Percentiles rank a stretch among this genome's conserved stretches.
These are phyloP conservation scores for Tricholaema leucomelas DNA, from an alignment of 2,113 vertebrate species.

Conservation along the genomic window DNA sequence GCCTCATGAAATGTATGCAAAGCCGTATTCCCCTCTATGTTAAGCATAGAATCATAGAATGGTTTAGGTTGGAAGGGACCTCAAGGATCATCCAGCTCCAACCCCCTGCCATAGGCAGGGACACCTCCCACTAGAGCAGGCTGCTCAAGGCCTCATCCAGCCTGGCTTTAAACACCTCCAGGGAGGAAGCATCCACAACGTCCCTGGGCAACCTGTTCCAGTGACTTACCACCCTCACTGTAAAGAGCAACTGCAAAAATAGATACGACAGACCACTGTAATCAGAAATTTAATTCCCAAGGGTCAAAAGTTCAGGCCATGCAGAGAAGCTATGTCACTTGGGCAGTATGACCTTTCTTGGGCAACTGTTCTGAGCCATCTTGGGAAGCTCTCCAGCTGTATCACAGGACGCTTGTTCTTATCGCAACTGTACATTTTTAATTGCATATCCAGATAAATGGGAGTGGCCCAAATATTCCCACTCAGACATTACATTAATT, in stretches of 20 bases:
- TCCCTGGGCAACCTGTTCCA: too few species aligned
- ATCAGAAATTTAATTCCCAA: background rate
- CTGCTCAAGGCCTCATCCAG: too few species aligned
- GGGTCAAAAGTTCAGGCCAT: background rate
- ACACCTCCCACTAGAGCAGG: too few species aligned
- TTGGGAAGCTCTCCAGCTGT: background rate
- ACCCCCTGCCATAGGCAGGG: too few species aligned
- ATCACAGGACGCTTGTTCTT: too few species aligned
- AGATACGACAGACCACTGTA: background rate
- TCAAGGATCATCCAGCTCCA: too few species aligned
- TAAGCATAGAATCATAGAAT: too few species aligned
- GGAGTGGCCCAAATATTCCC: background rate
- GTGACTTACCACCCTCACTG: too few species aligned
- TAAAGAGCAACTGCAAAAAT: background rate
- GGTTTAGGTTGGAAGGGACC: too few species aligned
- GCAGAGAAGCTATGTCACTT: background rate
- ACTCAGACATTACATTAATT: background rate
- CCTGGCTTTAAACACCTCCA: too few species aligned
- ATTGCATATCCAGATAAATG: background rate
- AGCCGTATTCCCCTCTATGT: background rate
- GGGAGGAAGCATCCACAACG: too few species aligned
- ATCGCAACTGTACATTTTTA: background rate
- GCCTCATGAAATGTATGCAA: background rate
- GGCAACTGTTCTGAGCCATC: background rate
- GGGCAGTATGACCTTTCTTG: background rate